Evolutionary conservation across 2,888 invertebrate genomes (phyloP), one percentile per base, ranked within the genome.

Genomic region (Odontocerum albicorne): DNA sequence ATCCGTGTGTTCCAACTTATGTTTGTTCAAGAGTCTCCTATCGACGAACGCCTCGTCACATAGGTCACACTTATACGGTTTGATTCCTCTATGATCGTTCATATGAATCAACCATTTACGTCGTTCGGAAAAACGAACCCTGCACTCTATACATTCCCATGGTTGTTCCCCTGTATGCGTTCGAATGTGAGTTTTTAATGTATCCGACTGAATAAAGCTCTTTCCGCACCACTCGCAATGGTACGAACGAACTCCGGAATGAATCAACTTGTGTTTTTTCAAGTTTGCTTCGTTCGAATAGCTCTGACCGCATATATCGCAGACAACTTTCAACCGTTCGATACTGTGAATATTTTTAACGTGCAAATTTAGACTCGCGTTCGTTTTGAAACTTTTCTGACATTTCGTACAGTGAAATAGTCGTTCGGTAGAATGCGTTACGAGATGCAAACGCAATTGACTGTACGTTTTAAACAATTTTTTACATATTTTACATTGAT

Each of bases 11-110:
- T n/a, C n/a, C n/a, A n/a, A 19, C 12, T 20, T 20, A 12, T 40
- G 40, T 21, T 40, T 40, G 12, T 40, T 40, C n/a, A 40, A 40
- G n/a, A n/a, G 21, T 20, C 21, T 40, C n/a, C 40, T 13, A n/a
- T 40, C 40, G 4, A 40, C 40, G n/a, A 21, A 40, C n/a, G 20
- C 6, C 12, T 16, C n/a, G 21, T 19, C 2, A 12, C 40, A 40
- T 7, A 4, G 2, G 13, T 40, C 40, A 20, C 40, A 40, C 21
- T 40, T 40, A 21, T 40, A 40, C 12, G 40, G 40, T 6, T 17
- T 13, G 6, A 40, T 16, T 10, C 40, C 40, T 21, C 21, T 40
- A 12, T 40, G 40, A 13, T 40, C 21, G 17, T 40, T 40, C 21
- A 21, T 6, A 21, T 40, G 40, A 16, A 40, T 16, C 20, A 40